Conservation (phyloP, 2,888 invertebrate genomes). For the Lithophane leautieri region DNA sequence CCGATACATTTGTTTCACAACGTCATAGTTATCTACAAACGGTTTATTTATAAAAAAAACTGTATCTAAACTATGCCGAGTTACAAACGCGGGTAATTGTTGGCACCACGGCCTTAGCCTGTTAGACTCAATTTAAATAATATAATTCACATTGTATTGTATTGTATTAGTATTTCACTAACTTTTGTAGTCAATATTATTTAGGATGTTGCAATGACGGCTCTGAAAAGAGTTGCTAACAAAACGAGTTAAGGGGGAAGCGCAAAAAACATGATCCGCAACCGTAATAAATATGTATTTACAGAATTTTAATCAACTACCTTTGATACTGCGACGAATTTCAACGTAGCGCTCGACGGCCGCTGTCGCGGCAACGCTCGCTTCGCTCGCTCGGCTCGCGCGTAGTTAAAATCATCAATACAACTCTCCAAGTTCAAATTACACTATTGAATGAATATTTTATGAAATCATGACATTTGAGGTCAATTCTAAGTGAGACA, state of each 20-base stretch:
- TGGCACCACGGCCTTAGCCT: slow-evolving; percentile 33
- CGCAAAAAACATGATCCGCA: no score
- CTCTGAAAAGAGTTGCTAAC: slow-evolving; percentile 13
- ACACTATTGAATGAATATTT: no score
- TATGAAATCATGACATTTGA: no score
- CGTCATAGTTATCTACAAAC: slow-evolving; percentile 23
- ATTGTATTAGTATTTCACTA: slow-evolving; percentile 34
- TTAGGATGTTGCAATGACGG: slow-evolving; percentile 13
- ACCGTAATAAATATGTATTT: no score
- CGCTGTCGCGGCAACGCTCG: no score
- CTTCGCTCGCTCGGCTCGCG: no score
- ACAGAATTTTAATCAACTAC: no score
- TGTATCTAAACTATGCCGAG: slow-evolving; percentile 45
- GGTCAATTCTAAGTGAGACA: no score
- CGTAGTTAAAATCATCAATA: no score
- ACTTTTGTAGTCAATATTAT: slow-evolving; percentile 7
- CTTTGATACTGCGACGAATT: no score
- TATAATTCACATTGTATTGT: slow-evolving; percentile 39
- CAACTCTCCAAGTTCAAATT: no score
- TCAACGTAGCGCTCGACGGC: no score
- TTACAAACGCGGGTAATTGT: slow-evolving; percentile 44
- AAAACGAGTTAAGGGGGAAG: neutral
- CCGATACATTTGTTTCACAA: slow-evolving; percentile 22
- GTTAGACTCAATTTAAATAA: slow-evolving; percentile 41
- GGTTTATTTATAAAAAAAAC: slow-evolving; percentile 29